phyloP scores from a whole-genome alignment of 1,140 invertebrate genomes.

The Drosophila rhopaloa region DNA sequence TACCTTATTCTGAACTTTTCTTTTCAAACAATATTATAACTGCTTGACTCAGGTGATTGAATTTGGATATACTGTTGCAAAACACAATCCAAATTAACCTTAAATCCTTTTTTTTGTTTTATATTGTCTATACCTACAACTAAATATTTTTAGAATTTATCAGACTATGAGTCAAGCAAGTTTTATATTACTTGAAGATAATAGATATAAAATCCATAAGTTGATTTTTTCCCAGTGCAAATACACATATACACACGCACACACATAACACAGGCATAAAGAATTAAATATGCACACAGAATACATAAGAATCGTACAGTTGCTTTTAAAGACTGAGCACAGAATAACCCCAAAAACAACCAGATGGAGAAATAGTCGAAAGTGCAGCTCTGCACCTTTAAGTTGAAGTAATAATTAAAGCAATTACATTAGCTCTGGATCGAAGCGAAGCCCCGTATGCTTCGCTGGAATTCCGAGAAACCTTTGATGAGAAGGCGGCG shows the following conservation, averaged over 20 bases:
- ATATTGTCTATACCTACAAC: too few relatives aligned
- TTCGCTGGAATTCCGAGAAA: constrained; percentile 7
- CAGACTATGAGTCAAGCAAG: neutral
- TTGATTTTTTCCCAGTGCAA: constrained; percentile 4
- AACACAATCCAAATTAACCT: too few relatives aligned
- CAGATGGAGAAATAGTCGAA: constrained; percentile 37
- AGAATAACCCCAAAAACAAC: constrained; percentile 42
- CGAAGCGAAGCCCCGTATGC: neutral
- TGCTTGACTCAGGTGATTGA: neutral
- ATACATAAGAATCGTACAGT: constrained; percentile 64
- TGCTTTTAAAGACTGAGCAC: constrained; percentile 74
- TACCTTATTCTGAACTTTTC: neutral
- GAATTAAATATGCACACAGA: constrained; percentile 49
- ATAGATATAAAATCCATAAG: neutral
- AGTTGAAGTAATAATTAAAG: constrained; percentile 7
- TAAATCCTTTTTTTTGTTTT: too few relatives aligned
- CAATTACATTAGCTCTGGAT: constrained; percentile 23
- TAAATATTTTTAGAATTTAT: neutral
- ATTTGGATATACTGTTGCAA: too few relatives aligned
- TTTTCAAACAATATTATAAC: neutral
- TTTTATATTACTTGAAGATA: neutral
- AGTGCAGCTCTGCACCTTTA: constrained; percentile 8
- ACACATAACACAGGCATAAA: constrained; percentile 5
- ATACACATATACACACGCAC: neutral
- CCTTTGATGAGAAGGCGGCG: constrained; percentile 25